Evolutionary conservation across 92 coral and sea anemone genomes (phyloP).

Genomic region (Porites divaricata): DNA sequence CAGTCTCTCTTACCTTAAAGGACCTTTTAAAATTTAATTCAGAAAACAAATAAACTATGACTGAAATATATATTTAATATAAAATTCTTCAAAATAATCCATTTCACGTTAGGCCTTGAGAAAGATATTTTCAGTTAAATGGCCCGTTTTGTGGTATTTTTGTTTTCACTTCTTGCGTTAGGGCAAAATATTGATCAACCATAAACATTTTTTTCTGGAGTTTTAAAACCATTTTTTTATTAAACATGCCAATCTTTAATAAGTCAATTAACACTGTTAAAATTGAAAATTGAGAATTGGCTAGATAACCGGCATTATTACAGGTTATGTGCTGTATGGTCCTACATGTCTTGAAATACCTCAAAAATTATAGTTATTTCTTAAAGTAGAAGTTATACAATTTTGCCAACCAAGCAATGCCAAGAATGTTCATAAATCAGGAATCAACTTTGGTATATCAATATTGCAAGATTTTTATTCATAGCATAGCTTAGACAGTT

Average conservation of each 20-base stretch:
- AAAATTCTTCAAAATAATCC: no score
- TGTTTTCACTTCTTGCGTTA: background rate
- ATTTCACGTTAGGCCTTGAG: background rate
- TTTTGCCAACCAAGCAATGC: constrained; percentile 13
- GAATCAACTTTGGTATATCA: background rate
- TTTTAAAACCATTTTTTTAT: no score
- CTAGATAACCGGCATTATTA: background rate
- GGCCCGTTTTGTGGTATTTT: background rate
- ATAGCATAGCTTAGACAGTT: background rate
- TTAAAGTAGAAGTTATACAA: background rate
- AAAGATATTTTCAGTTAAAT: no score
- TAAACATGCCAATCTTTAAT: background rate
- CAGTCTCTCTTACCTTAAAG: no score
- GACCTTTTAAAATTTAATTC: no score
- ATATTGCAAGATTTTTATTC: background rate
- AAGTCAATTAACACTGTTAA: background rate
- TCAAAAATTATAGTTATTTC: no score
- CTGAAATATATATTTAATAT: no score
- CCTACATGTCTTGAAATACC: no score
- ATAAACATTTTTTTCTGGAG: background rate
- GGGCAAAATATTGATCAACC: background rate
- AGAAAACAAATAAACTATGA: no score
- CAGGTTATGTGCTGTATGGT: no score
- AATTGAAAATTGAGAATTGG: background rate
- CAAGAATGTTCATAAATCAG: background rate